phyloP scores from a whole-genome alignment of 2,888 invertebrate genomes.

The Caenorhabditis uteleia region DNA sequence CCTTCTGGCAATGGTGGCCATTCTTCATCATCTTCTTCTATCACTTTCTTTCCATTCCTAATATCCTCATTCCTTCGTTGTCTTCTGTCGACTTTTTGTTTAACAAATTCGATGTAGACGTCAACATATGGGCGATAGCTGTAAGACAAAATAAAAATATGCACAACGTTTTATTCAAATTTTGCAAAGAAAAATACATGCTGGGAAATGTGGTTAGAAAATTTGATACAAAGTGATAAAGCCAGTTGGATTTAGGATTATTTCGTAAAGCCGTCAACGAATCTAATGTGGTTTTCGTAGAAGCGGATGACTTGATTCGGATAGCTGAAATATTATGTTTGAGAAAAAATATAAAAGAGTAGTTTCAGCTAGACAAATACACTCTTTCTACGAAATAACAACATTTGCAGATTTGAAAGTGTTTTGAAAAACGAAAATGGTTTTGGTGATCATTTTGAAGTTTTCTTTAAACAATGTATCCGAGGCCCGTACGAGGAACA shows the following conservation, averaged over 20 bases:
- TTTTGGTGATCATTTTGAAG: neutral
- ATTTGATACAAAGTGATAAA: neutral
- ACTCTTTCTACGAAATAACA: neutral
- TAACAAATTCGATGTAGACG: constrained; percentile 14
- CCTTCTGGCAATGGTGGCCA: constrained; percentile 27
- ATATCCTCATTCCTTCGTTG: constrained; percentile 13
- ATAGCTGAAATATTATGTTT: constrained; percentile 22
- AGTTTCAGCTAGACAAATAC: neutral
- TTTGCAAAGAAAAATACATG: neutral
- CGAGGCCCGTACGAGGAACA: too few relatives aligned
- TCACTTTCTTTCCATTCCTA: neutral
- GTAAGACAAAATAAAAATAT: constrained; percentile 5
- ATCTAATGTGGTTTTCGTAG: constrained; percentile 24
- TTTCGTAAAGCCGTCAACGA: neutral
- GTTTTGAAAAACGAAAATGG: neutral
- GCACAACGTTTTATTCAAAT: neutral
- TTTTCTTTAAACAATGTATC: constrained; percentile 3
- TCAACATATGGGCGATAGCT: constrained; percentile 35
- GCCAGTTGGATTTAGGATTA: neutral
- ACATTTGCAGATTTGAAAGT: neutral
- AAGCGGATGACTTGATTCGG: constrained; percentile 31
- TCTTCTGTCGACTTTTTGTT: constrained; percentile 11
- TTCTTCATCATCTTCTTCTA: constrained; percentile 17
- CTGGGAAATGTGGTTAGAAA: neutral
- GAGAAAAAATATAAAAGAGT: neutral